Conservation (phyloP, 2,888 invertebrate genomes). For the Beris chalybata region DNA sequence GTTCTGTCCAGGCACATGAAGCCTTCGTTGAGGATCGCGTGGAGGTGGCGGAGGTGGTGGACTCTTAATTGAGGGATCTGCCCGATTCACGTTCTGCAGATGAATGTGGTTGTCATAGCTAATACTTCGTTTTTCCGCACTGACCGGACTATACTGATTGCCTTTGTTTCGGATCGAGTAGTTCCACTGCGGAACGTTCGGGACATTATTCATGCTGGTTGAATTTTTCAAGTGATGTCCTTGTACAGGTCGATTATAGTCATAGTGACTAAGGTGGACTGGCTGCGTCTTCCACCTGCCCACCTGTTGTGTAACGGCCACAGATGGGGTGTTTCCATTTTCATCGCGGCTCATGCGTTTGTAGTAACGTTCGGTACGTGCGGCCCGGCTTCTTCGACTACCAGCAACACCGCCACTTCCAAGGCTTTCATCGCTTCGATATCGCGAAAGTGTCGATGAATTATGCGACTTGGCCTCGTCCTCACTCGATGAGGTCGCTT, state of each 20-base stretch:
- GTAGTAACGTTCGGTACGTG: conserved; percentile 78
- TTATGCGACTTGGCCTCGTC: conserved; percentile 62
- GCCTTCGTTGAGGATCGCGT: conserved; percentile 68
- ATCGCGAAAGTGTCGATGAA: conserved; percentile 67
- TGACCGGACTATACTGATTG: conserved; percentile 44
- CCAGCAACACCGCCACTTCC: conserved; percentile 61
- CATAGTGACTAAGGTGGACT: conserved; percentile 47
- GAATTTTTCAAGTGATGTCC: conserved; percentile 44
- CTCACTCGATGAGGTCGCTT: conserved; percentile 48
- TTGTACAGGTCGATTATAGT: conserved; percentile 5
- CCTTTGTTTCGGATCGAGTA: conserved; percentile 11
- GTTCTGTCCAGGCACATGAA: conserved; percentile 58
- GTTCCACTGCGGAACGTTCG: conserved; percentile 14
- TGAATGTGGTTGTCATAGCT: conserved; percentile 56
- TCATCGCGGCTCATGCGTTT: conserved; percentile 74
- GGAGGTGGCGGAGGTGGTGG: conserved; percentile 79
- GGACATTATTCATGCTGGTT: conserved; percentile 47
- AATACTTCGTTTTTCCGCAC: conserved; percentile 51
- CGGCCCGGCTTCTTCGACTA: conserved; percentile 69
- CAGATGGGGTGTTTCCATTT: conserved; percentile 56
- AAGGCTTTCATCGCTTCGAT: conserved; percentile 71
- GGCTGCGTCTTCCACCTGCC: conserved; percentile 57
- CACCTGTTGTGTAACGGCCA: conserved; percentile 55
- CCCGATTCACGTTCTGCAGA: conserved; percentile 45
- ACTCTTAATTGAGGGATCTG: conserved; percentile 49